Evolutionary conservation across 2,888 invertebrate genomes (phyloP).

Genomic region (Schrankia costaestrigalis): DNA sequence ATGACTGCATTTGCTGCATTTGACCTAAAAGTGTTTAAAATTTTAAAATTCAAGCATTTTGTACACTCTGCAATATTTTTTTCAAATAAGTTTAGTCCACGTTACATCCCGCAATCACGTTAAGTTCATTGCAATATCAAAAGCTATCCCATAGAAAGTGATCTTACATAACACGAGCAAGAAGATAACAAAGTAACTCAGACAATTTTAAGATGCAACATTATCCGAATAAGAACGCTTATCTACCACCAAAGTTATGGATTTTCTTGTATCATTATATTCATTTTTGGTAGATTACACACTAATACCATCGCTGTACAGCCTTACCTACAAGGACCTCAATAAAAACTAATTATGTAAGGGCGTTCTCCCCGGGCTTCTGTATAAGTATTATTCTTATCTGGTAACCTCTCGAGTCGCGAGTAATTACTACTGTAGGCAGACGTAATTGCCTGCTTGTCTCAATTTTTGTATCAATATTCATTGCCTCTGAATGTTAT

Average conservation of each 20-base stretch:
- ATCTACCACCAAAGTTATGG: slow-evolving; percentile 3
- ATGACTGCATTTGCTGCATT: too few relatives aligned
- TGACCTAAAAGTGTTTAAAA: too few relatives aligned
- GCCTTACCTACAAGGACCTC: slow-evolving; percentile 4
- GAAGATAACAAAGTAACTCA: too few relatives aligned
- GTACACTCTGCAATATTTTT: too few relatives aligned
- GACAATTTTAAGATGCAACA: too few relatives aligned
- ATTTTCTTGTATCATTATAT: slow-evolving; percentile 5
- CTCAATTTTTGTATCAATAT: slow-evolving; percentile 42
- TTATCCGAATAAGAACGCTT: slow-evolving; percentile 2
- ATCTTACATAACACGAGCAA: too few relatives aligned
- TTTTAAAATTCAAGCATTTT: too few relatives aligned
- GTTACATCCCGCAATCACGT: too few relatives aligned
- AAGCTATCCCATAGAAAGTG: too few relatives aligned
- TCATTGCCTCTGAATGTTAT: slow-evolving; percentile 30
- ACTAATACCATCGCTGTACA: too few relatives aligned
- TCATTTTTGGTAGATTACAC: slow-evolving; percentile 12
- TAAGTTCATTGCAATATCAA: too few relatives aligned
- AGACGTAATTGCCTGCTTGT: slow-evolving; percentile 53
- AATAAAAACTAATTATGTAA: slow-evolving; percentile 24
- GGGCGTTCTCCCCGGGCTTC: slow-evolving; percentile 7
- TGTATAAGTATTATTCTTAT: slow-evolving; percentile 36
- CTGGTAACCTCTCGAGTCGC: slow-evolving; percentile 40
- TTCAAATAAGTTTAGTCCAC: too few relatives aligned
- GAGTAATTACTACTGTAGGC: slow-evolving; percentile 56